These are phyloP conservation scores for Falco naumanni DNA, from an alignment of 2,797 vertebrate genomes.

Conservation along the genomic window DNA sequence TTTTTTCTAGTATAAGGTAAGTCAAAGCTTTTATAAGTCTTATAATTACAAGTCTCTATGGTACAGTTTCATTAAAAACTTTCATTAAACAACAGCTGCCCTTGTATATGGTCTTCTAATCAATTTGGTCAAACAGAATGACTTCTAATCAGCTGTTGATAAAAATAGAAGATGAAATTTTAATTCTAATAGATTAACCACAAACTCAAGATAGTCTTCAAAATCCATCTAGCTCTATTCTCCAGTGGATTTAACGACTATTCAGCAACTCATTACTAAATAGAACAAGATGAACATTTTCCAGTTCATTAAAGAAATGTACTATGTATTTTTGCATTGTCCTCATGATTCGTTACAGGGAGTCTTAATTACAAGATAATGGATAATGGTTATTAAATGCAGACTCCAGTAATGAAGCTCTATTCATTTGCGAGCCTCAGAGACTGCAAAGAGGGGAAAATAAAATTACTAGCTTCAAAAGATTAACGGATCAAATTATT, in stretches of 20 bases:
- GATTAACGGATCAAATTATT: conserved; percentile 99
- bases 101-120: conserved; percentile 86
- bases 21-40: conserved; percentile 82
- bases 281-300: conserved; percentile 99
- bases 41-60: conserved; percentile 81
- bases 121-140: conserved; percentile 88
- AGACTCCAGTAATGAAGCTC: conserved; percentile 95
- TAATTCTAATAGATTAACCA: conserved; percentile 95
- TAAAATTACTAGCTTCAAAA: conserved; percentile 94
- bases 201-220: conserved; percentile 89
- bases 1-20: conserved; percentile 74
- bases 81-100: conserved; percentile 87
- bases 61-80: conserved; percentile 86
- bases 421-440: conserved; percentile 93
- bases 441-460: conserved; percentile 86
- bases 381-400: conserved; percentile 99
- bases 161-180: conserved; percentile 99
- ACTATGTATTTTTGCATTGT: conserved; percentile 96
- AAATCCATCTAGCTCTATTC: conserved; percentile 86
- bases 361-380: conserved; percentile 99
- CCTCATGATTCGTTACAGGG: conserved; percentile 96
- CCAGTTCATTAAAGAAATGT: conserved; percentile 99
- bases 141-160: conserved; percentile 96
- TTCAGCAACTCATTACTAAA: conserved; percentile 94
- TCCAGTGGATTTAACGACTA: conserved; percentile 92